Conservation (phyloP, 2,797 vertebrate genomes). For the Sebastes wilsoni region DNA sequence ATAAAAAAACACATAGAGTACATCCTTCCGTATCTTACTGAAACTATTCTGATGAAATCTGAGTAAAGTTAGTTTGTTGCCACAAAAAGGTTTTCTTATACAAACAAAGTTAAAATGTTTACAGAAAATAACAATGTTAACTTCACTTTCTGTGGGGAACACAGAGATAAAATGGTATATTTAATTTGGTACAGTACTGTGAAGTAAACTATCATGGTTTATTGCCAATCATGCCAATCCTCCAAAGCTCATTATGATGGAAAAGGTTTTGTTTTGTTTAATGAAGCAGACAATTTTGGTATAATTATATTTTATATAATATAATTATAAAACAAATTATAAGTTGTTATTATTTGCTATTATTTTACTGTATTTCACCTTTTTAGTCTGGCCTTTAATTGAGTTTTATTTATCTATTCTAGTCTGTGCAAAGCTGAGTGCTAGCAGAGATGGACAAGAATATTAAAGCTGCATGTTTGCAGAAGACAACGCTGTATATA, state of each 20-base stretch:
- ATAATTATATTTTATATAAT: no score
- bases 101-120: not conserved
- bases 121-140: not conserved
- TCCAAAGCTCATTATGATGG: not conserved
- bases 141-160: not conserved
- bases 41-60: not conserved
- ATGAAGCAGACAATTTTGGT: fast-evolving
- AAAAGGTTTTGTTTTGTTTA: not conserved
- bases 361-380: no score
- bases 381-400: no score
- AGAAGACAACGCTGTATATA: not conserved
- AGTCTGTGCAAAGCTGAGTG: not conserved
- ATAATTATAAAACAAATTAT: fast-evolving
- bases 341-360: no score
- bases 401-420: no score
- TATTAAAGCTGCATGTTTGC: not conserved
- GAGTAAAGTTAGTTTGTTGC: not conserved
- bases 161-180: not conserved
- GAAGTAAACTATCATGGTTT: not conserved
- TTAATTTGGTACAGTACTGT: not conserved
- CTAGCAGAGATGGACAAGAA: not conserved
- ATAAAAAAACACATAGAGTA: not conserved
- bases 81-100: not conserved
- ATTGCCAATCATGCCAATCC: not conserved
- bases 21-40: not conserved